phyloP scores from a whole-genome alignment of 2,797 vertebrate genomes.

The Poeciliopsis presidionis region DNA sequence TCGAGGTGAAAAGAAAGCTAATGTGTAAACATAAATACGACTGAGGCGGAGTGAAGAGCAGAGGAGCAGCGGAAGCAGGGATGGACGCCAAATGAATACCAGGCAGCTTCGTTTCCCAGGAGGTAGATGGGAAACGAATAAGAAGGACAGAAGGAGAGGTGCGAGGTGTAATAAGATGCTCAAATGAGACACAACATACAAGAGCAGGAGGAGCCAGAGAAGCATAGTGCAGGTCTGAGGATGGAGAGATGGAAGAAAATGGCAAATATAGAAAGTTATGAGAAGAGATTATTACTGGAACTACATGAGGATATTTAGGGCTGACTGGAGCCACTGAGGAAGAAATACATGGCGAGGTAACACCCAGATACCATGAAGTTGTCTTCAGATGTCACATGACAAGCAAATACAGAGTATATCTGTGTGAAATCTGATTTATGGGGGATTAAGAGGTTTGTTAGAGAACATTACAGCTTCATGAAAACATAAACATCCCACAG shows the following conservation, averaged over 20 bases:
- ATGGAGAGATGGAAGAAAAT: constrained; percentile 31
- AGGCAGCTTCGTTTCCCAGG: constrained; percentile 52
- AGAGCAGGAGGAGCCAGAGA: constrained; percentile 35
- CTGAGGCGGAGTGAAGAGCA: constrained; percentile 37
- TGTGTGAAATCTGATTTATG: background rate
- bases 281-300: constrained; percentile 42
- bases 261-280: constrained; percentile 37
- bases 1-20: constrained; percentile 47
- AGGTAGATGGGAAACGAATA: constrained; percentile 63
- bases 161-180: constrained; percentile 60
- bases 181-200: constrained; percentile 42
- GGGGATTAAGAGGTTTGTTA: background rate
- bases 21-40: constrained; percentile 53
- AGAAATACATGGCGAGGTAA: background rate
- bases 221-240: constrained; percentile 9
- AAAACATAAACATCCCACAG: background rate
- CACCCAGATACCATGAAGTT: background rate
- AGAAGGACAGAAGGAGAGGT: constrained; percentile 50
- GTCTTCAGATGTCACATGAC: background rate
- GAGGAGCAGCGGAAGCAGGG: constrained; percentile 54
- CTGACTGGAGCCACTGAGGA: constrained; percentile 10
- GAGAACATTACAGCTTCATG: background rate
- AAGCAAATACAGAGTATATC: background rate
- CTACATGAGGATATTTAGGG: constrained; percentile 27
- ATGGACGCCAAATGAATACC: constrained; percentile 61